Evolutionary conservation across 2,888 invertebrate genomes (phyloP), one percentile per base, ranked within the genome.

Genomic region (Drosophila kanekoi): DNA sequence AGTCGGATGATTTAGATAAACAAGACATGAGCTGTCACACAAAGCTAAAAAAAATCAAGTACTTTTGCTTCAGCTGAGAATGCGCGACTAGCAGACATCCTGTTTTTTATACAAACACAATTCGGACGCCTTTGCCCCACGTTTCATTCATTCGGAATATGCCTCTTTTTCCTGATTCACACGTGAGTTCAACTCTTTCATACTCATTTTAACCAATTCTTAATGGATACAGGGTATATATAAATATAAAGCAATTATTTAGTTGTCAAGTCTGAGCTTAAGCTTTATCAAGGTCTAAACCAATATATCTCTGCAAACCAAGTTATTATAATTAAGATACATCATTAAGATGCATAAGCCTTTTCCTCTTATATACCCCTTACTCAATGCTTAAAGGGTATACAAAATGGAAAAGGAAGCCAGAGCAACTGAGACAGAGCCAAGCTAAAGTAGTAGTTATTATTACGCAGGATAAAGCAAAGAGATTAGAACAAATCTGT

Each of bases 1-100:
- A 87, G 83, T 84, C 73, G 87, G 86, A 82, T 84, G 83, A 82
- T 79, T 84, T 82, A 82, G 87, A 84, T 84, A 87, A 84, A 85
- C 83, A 84, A 85, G 87, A 87, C 87, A 84, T 87, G 82, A 81
- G 80, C 85, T 85, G 86, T 87, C 87, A 81, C 69, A 75, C 64
- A 64, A 68, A 57, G 59, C 61, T 62, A 59, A 54, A 77, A 59
- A 60, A 41, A 48, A 37, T 28, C 35, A 53, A 32, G 52, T 16
- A 23, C 9, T 28, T 45, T 32, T n/a, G 14, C 11, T 0, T 0
- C 8, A 48, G 1, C 10, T 1, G 16, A 16, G 14, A 28, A 33
- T 16, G 23, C 8, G 6, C 6, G 10, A 41, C 57, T n/a, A 1
- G 10, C 0, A 13, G 20, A 45, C 60, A 71, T 53, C 59, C 71